Evolutionary conservation across 2,113 vertebrate species (phyloP), one percentile per base, ranked within the genome.

Genomic region (Platichthys stellatus): DNA sequence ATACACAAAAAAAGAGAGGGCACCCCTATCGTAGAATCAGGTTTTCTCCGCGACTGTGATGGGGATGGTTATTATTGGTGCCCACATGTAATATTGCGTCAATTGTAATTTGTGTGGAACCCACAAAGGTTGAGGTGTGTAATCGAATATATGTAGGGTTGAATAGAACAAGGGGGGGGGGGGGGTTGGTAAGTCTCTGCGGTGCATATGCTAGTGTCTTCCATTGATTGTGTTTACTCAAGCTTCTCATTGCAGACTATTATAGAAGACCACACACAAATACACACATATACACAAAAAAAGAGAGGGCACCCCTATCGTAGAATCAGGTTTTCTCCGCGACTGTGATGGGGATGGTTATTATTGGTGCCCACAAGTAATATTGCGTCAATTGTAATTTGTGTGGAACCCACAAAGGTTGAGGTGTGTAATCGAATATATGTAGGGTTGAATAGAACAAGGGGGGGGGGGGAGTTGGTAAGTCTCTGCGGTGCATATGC

Each of bases 151-250:
- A 40, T 68, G 68, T 57, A 49, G 60, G 69, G 84, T 56, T 56
- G 76, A 72, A 51, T 43, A 43, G 11, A 43, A 43, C 65, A 38
- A 10, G 64, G 80, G 75, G 49, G 53, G 9, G 51, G 58, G 68
- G 51, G 63, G 58, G 53, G 57, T 65, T 72, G 31, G 49, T 74
- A 81, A 81, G 81, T 90, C 88, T 89, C 85, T 1, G 66, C 7
- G 84, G 89, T 88, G 82, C 74, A 81, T 84, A 68, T 89, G 80
- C 84, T 81, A 82, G 87, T 87, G 67, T 91, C 86, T 87, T 83
- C 84, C 87, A 93, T 93, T 94, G 93, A 94, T 94, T 93, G 90
- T 94, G 91, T 94, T 95, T 93, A 92, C 89, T 94, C 89, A 89
- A 88, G 93, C 92, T 89, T 92, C 92, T 94, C 89, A 93, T 93